A percentile compares a stretch with the other conserved stretches of the same genome.
phyloP scores from a whole-genome alignment of 2,888 invertebrate species.

The Drosophila siamana region DNA sequence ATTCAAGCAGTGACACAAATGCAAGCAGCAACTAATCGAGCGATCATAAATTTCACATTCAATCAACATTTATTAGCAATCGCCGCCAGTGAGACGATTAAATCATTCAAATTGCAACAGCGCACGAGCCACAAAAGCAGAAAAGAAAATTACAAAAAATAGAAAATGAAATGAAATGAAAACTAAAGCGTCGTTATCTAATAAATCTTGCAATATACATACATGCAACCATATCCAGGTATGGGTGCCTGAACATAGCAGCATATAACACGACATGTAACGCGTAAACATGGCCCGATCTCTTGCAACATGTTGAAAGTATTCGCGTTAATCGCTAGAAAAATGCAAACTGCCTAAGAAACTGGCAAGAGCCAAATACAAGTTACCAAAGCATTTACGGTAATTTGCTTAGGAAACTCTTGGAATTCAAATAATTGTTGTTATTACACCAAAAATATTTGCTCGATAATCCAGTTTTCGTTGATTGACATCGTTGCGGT shows the following conservation, averaged over 20 bases:
- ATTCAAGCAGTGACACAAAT: conserved; percentile 8
- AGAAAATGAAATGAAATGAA: conserved; percentile 34
- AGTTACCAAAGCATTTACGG: conserved; percentile 14
- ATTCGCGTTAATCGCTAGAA: conserved; percentile 32
- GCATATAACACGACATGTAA: conserved; percentile 41
- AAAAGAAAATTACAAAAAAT: conserved; percentile 19
- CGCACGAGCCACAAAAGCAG: conserved; percentile 43
- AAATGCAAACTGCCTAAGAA: conserved; percentile 37
- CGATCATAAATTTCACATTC: conserved; percentile 55
- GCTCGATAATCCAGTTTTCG: background rate
- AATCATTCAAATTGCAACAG: conserved; percentile 75
- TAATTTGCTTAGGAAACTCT: conserved; percentile 15
- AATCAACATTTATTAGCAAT: conserved; percentile 53
- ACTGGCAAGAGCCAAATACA: conserved; percentile 8
- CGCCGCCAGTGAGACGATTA: conserved; percentile 50
- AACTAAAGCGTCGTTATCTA: conserved; percentile 72
- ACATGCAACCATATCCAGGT: background rate
- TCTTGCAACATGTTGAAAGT: conserved; percentile 63
- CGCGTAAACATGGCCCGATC: conserved; percentile 50
- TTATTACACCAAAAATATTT: conserved; percentile 1
- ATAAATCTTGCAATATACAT: conserved; percentile 70
- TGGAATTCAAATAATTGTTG: conserved; percentile 1
- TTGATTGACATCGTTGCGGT: background rate
- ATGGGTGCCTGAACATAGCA: conserved; percentile 10
- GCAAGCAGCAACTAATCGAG: conserved; percentile 29